Evolutionary conservation across 2,888 invertebrate species (phyloP).

Genomic region (Listrodromus nycthemerus): DNA sequence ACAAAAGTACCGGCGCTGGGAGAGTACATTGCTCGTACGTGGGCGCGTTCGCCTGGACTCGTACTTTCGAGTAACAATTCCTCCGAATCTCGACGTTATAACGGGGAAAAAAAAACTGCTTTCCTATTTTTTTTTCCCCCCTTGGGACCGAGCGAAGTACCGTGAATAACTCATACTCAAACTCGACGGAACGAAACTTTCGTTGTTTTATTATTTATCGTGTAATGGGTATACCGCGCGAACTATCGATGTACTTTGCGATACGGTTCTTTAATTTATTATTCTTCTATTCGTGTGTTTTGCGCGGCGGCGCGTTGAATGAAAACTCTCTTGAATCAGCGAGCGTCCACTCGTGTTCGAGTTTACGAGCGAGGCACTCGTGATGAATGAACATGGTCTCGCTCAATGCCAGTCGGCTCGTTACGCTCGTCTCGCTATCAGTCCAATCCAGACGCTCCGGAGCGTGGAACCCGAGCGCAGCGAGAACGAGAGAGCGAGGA

Average conservation of each 20-base stretch:
- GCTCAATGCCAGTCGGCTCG: conserved; percentile 68
- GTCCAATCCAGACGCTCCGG: conserved; percentile 66
- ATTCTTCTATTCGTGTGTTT: conserved; percentile 25
- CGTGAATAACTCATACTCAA: conserved; percentile 16
- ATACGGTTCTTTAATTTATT: conserved; percentile 52
- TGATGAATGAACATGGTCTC: conserved; percentile 66
- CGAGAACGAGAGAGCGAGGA: conserved; percentile 41
- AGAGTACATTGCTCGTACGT: conserved; percentile 30
- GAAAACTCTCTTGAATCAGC: conserved; percentile 61
- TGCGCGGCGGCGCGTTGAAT: conserved; percentile 52
- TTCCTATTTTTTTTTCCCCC: background rate
- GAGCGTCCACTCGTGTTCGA: conserved; percentile 60
- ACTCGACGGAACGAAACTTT: conserved; percentile 6
- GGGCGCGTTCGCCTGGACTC: conserved; percentile 22
- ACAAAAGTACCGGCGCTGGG: conserved; percentile 41
- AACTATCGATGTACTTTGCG: background rate
- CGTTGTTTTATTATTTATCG: conserved; percentile 14
- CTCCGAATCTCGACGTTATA: background rate
- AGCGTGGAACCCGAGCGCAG: conserved; percentile 61
- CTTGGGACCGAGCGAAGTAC: background rate
- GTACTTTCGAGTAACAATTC: background rate
- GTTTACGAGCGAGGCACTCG: conserved; percentile 64
- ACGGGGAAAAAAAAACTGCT: background rate
- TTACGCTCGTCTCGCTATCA: conserved; percentile 71
- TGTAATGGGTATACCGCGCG: background rate